These are phyloP conservation scores for Crotophaga sulcirostris DNA, from an alignment of 2,113 vertebrate genomes.

Conservation along the genomic window DNA sequence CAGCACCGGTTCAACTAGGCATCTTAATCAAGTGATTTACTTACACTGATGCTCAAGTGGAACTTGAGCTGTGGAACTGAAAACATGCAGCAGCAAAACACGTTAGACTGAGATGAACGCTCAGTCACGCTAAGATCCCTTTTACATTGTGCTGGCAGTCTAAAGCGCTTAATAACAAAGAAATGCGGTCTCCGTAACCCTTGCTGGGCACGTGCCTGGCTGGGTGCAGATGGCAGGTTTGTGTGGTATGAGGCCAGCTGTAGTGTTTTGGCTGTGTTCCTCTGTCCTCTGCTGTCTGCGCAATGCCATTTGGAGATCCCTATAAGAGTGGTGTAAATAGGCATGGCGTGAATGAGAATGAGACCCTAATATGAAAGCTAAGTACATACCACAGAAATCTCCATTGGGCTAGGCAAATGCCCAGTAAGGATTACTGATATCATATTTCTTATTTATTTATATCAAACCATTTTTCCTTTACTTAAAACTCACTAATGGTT, in stretches of 20 bases:
- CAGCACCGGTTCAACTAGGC: not conserved
- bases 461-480: not conserved
- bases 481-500: not conserved
- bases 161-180: not conserved
- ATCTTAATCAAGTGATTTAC: not conserved
- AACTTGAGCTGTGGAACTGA: not conserved
- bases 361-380: conserved; percentile 2
- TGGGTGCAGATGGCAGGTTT: conserved; percentile 23
- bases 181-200: not conserved
- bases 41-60: not conserved
- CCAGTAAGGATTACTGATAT: not conserved
- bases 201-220: not conserved
- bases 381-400: conserved; percentile 43
- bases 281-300: not conserved
- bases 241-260: conserved; percentile 33
- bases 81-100: not conserved
- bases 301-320: not conserved
- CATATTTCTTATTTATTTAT: conserved; percentile 49
- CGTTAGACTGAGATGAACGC: rapidly evolving
- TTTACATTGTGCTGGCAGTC: not conserved
- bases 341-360: not conserved
- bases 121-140: not conserved
- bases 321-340: not conserved
- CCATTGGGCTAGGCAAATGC: not conserved
- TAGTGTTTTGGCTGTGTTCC: conserved; percentile 7